These are phyloP conservation scores for Exephanes ischioxanthus DNA, from an alignment of 2,888 invertebrate species.

Conservation along the genomic window DNA sequence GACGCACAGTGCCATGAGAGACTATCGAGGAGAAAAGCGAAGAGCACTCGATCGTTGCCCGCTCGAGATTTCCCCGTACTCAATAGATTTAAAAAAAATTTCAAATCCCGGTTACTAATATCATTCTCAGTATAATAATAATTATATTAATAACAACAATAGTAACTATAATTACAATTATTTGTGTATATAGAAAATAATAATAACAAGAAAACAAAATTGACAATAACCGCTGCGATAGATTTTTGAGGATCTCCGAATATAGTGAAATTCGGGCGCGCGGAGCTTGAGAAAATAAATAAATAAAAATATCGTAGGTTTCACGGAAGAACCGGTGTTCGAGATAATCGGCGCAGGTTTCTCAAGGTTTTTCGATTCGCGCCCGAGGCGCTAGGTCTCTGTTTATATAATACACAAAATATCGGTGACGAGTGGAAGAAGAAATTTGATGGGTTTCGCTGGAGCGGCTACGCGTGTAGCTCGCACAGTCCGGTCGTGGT, in stretches of 20 bases:
- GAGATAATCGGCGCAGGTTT: conserved; percentile 28
- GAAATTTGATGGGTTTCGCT: not conserved
- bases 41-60: not conserved
- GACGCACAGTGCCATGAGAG: not conserved
- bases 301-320: conserved; percentile 18
- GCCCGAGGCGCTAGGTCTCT: not conserved
- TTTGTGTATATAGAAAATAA: not conserved
- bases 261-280: not conserved
- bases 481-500: not conserved
- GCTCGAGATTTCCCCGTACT: not conserved
- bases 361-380: conserved; percentile 22
- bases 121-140: not conserved
- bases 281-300: conserved; percentile 2
- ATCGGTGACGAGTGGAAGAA: conserved; percentile 6
- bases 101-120: not conserved
- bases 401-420: conserved; percentile 22
- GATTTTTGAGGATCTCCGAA: not conserved
- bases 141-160: too few species aligned
- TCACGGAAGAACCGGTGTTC: conserved; percentile 21
- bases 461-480: not conserved
- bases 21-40: not conserved
- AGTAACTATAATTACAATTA: too few species aligned
- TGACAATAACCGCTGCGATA: not conserved
- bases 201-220: not conserved
- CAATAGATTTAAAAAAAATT: not conserved